phyloP scores from a whole-genome alignment of 2,113 vertebrate species.

The Gadus macrocephalus region DNA sequence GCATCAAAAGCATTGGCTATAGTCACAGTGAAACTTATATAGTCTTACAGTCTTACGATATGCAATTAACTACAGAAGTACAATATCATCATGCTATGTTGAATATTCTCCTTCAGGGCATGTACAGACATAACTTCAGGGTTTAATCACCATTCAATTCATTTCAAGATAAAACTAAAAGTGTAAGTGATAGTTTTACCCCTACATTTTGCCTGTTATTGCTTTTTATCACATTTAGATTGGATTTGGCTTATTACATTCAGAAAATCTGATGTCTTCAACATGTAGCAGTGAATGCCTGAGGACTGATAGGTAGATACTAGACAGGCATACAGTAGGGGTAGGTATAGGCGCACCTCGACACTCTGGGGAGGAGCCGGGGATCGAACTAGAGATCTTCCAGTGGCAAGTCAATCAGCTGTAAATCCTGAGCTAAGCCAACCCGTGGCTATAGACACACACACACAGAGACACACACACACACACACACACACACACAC shows the following conservation, averaged over 20 bases:
- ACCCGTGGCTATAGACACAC: not conserved
- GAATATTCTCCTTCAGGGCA: no score
- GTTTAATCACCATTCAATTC: not conserved
- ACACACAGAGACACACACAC: not conserved
- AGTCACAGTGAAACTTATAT: no score
- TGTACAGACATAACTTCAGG: no score
- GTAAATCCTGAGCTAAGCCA: no score
- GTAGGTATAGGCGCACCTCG: no score
- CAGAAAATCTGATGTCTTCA: slow-evolving; percentile 20
- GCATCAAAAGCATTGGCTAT: no score
- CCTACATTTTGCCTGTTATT: slow-evolving; percentile 14
- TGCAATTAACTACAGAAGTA: no score
- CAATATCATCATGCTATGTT: no score
- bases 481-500: not conserved
- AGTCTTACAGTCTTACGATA: no score
- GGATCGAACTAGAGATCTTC: no score
- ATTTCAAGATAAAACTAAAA: not conserved
- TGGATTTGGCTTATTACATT: slow-evolving; percentile 30
- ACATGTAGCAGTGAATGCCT: slow-evolving; percentile 23
- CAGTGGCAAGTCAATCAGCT: no score
- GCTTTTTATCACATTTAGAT: slow-evolving; percentile 22
- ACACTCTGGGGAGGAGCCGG: no score
- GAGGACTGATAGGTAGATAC: slow-evolving; percentile 25
- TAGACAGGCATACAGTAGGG: not conserved
- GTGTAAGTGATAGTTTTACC: not conserved